Evolutionary conservation across 2,113 vertebrate genomes (phyloP), one percentile per base, ranked within the genome.

Genomic region (Puma concolor): DNA sequence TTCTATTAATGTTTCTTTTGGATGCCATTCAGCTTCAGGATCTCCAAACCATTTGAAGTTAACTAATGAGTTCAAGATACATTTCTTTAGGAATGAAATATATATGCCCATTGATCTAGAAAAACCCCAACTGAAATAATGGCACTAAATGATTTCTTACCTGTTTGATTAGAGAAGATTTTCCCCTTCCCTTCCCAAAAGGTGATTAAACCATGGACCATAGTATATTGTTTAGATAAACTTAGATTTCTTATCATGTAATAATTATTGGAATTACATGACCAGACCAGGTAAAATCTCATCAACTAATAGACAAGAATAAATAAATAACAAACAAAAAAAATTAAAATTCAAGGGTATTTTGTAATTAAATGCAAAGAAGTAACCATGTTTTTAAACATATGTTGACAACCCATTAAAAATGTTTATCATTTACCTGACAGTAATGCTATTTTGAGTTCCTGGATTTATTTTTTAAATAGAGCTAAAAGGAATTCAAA

Each of bases 1-100:
- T 31, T 13, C 57, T 31, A 87, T 95, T 93, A 94, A 95, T 91
- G 50, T 95, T 88, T 69, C 21, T 93, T 93, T 92, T 57, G 41
- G 13, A 80, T 82, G 0, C 1, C 25, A 81, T 54, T 97, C 25
- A 84, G 13, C 21, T 72, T 90, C 29, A 91, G n/a, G 4, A 10
- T 95, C 27, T 81, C 63, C 86, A 41, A 92, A 23, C 1, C 17
- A 82, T 60, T 33, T 81, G 52, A 88, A 88, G 41, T 77, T 54
- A 92, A 91, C 21, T 93, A 96, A 77, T 54, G n/a, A 92, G 2
- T 14, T 88, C 69, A 72, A 64, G 33, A 93, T 81, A 48, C 6
- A 66, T 84, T 87, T 92, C 10, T 72, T 84, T 76, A 93, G 27
- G 17, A 77, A 57, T 52, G 14, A 21, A 0, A 11, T 82, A 36